Conservation (phyloP, 1,140 invertebrate species). For the Drosophila suzukii region DNA sequence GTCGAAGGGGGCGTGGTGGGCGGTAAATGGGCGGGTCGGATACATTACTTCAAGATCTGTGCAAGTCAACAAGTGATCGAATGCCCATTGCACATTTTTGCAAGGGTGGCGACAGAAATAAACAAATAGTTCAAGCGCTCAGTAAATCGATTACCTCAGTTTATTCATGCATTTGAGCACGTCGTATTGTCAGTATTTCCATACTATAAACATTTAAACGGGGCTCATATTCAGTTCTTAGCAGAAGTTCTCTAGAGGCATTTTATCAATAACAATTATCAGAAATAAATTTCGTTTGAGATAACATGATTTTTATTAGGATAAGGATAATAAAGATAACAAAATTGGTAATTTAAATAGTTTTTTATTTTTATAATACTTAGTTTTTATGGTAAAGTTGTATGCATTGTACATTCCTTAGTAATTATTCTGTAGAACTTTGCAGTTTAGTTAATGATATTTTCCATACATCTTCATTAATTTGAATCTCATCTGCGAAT, state of each 20-base stretch:
- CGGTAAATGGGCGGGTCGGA: not conserved
- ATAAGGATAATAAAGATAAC: too few relatives aligned
- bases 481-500: not conserved
- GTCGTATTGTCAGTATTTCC: not conserved
- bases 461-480: not conserved
- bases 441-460: not conserved
- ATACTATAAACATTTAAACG: not conserved
- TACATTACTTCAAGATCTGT: conserved; percentile 30
- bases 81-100: conserved; percentile 2
- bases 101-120: conserved; percentile 1
- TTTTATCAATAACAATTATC: not conserved
- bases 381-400: too few relatives aligned
- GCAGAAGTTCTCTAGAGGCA: not conserved
- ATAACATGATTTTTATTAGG: too few relatives aligned
- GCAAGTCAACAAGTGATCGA: conserved; percentile 12
- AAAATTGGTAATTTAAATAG: too few relatives aligned
- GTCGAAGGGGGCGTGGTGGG: conserved; percentile 14
- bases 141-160: not conserved
- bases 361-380: too few relatives aligned
- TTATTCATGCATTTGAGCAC: not conserved
- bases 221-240: not conserved
- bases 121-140: conserved; percentile 1
- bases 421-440: too few relatives aligned
- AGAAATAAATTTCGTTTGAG: not conserved
- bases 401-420: too few relatives aligned